These are phyloP conservation scores for Steatornis caripensis DNA, from an alignment of 2,113 vertebrate genomes.

Conservation along the genomic window DNA sequence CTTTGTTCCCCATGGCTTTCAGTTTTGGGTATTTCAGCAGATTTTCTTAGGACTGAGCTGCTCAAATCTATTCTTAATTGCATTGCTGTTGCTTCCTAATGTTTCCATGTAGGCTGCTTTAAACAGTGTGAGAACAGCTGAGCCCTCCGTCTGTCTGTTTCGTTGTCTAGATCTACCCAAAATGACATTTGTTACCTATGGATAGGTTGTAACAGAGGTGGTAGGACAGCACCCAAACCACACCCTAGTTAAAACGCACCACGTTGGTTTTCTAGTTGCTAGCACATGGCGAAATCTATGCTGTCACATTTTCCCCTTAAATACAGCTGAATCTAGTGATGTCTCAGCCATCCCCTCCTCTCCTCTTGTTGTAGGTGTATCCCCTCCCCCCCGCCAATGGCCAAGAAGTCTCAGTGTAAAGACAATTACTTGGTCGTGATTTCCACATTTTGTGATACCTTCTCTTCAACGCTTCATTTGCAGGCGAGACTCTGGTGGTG, in stretches of 20 bases:
- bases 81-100: not conserved
- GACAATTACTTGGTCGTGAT: not conserved
- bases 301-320: not conserved
- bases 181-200: not conserved
- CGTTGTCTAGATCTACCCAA: not conserved
- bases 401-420: not conserved
- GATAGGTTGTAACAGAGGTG: not conserved
- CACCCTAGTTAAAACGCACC: not conserved
- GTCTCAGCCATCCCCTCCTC: not conserved
- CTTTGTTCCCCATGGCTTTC: not conserved
- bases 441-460: not conserved
- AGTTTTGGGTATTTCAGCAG: not conserved
- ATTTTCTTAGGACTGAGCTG: not conserved
- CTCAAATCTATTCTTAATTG: not conserved
- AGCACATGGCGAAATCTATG: not conserved
- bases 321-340: not conserved
- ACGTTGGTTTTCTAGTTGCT: not conserved
- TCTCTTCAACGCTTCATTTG: not conserved
- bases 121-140: not conserved
- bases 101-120: not conserved
- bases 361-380: not conserved
- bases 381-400: not conserved
- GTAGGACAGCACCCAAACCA: not conserved
- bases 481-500: constrained; percentile 13
- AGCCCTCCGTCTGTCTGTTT: not conserved